Conservation (phyloP, 2,797 vertebrate genomes). For the Lindbergichthys nudifrons region DNA sequence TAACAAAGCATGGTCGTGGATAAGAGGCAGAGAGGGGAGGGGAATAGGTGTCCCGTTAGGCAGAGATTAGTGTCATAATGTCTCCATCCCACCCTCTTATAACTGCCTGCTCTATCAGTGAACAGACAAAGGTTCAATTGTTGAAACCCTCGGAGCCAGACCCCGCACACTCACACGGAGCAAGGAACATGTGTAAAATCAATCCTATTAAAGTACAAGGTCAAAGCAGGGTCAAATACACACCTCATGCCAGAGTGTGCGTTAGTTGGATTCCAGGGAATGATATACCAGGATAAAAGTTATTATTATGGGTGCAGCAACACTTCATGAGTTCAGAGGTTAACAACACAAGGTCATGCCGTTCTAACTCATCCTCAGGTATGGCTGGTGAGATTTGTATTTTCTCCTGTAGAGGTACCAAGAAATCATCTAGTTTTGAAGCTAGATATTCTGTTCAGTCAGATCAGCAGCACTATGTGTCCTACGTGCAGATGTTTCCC, state of each 20-base stretch:
- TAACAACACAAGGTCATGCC: slow-evolving; percentile 21
- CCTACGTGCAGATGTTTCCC: not conserved
- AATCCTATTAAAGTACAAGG: slow-evolving; percentile 31
- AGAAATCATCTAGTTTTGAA: slow-evolving; percentile 13
- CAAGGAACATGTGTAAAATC: slow-evolving; percentile 20
- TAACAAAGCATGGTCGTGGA: not conserved
- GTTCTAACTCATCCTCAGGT: not conserved
- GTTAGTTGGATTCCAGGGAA: slow-evolving; percentile 7
- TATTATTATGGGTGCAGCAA: slow-evolving; percentile 3
- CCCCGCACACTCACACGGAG: slow-evolving; percentile 1
- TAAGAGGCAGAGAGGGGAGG: slow-evolving; percentile 36
- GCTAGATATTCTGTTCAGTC: slow-evolving; percentile 3
- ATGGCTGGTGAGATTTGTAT: slow-evolving; percentile 15
- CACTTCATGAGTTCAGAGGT: slow-evolving; percentile 17
- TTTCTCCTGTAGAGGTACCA: not conserved
- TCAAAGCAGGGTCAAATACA: slow-evolving; percentile 14
- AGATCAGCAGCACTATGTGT: slow-evolving; percentile 9
- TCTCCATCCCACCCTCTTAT: slow-evolving; percentile 56
- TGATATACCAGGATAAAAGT: slow-evolving; percentile 6
- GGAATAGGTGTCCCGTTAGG: slow-evolving; percentile 55
- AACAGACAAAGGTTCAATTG: slow-evolving; percentile 33
- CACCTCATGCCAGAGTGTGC: slow-evolving; percentile 2
- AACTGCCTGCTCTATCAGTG: slow-evolving; percentile 44
- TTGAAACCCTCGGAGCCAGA: slow-evolving; percentile 34
- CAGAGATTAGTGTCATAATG: slow-evolving; percentile 73